Percentiles rank a stretch among this genome's conserved stretches.
Conservation (phyloP, 1,140 invertebrate species). For the Carposina sasakii region DNA sequence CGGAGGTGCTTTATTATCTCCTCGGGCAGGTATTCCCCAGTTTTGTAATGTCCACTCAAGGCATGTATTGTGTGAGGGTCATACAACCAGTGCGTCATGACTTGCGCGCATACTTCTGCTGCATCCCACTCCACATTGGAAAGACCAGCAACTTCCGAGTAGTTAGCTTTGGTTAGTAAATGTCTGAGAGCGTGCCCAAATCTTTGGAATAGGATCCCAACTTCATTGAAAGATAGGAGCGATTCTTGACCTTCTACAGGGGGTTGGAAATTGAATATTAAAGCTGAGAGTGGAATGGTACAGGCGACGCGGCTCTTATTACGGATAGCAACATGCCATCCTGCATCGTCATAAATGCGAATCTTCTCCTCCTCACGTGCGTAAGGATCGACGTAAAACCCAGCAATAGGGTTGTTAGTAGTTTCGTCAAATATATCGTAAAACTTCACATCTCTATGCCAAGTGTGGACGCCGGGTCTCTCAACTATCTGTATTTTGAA, state of each 20-base stretch:
- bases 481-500: constrained; percentile 90
- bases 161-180: constrained; percentile 84
- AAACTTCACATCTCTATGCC: constrained; percentile 90
- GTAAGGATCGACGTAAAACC: constrained; percentile 90
- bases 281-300: constrained; percentile 80
- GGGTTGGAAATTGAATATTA: constrained; percentile 88
- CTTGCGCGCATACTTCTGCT: constrained; percentile 83
- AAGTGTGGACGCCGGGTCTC: constrained; percentile 76
- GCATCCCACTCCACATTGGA: constrained; percentile 95
- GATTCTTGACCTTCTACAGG: constrained; percentile 77
- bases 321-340: constrained; percentile 80
- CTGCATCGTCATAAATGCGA: constrained; percentile 73
- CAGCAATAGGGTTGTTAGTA: constrained; percentile 77
- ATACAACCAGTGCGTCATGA: constrained; percentile 87
- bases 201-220: constrained; percentile 84
- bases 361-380: constrained; percentile 77
- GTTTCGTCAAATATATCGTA: constrained; percentile 87
- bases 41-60: constrained; percentile 83
- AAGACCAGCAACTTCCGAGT: constrained; percentile 87
- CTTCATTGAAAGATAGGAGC: constrained; percentile 83
- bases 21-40: constrained; percentile 79
- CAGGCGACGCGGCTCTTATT: constrained; percentile 76
- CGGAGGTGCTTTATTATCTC: constrained; percentile 78
- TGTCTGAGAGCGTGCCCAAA: constrained; percentile 90
- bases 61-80: constrained; percentile 79